Base-by-base conservation (phyloP, 1,140 invertebrate genomes). In the Zaprionus nigranus region DNA sequence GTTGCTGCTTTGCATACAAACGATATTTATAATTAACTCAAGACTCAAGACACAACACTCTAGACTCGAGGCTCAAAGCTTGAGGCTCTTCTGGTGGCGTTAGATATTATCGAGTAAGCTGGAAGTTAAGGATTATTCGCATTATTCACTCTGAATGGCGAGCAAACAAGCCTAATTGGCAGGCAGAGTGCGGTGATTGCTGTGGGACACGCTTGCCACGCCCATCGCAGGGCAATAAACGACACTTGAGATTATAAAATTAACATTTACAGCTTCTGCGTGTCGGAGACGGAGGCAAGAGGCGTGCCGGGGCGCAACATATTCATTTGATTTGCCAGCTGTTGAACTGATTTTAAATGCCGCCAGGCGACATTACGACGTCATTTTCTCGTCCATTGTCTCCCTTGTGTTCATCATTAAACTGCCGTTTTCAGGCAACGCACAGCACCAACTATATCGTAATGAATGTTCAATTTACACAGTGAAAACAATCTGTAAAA, bases 171-270 rank as follows among this genome's bases (percentile, higher is more conserved):
- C 73, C 82, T 82, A 87, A 86, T 80, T 86, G 73, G 30, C 57
- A 22, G 51, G 17, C 24, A 56, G 38, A 57, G 62, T 36, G 58
- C 36, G 20, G 17, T 30, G 34, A 15, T 38, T 38, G 36, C 13
- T 38, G 36, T 38, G 36, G 3, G 36, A 17, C 40, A 46, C 40
- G 40, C n/a, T 46, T 46, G 40, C 40, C 40, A 46, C 40, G 40
- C 40, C 40, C 40, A 46, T 17, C 30, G 13, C 24, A n/a, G 53
- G 15, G 13, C 76, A 76, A 68, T 75, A 77, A 77, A 84, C 74
- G 51, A 68, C 80, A 82, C 80, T 86, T 80, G 69, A 82, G 83
- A 87, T 86, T 86, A 85, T 84, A 81, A 85, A 86, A 86, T 74
- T 70, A 56, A 87, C 79, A 87, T 81, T 74, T 67, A 80, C 73